phyloP scores from a whole-genome alignment of 2,113 vertebrate genomes.

The Aspiorhynchus laticeps region DNA sequence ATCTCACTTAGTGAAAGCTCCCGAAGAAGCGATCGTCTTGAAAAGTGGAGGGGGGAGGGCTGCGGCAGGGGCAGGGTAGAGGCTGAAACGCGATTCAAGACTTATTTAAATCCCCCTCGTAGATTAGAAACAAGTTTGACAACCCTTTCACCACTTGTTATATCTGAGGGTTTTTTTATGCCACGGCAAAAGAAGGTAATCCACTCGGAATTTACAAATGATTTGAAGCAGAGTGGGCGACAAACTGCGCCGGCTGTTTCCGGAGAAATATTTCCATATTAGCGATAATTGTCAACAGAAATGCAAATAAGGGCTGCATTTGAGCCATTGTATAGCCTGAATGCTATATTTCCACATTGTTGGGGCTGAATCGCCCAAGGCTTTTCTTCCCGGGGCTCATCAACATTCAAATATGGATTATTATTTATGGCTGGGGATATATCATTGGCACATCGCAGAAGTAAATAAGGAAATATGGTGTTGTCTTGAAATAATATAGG shows the following conservation, averaged over 20 bases:
- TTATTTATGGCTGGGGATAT: slow-evolving; percentile 65
- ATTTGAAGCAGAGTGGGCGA: slow-evolving; percentile 67
- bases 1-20: slow-evolving; percentile 74
- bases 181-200: slow-evolving; percentile 74
- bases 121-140: slow-evolving; percentile 80
- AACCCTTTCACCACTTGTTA: slow-evolving; percentile 73
- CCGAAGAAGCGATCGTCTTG: slow-evolving; percentile 71
- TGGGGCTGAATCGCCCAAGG: slow-evolving; percentile 63
- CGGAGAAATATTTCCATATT: slow-evolving; percentile 60
- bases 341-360: slow-evolving; percentile 68
- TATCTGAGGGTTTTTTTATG: slow-evolving; percentile 67
- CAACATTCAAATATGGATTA: slow-evolving; percentile 62
- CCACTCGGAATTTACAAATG: slow-evolving; percentile 73
- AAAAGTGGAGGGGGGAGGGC: slow-evolving; percentile 66
- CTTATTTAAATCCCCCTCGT: slow-evolving; percentile 80
- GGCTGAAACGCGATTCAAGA: slow-evolving; percentile 62
- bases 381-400: slow-evolving; percentile 61
- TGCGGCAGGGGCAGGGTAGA: slow-evolving; percentile 29
- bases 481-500: slow-evolving; percentile 36
- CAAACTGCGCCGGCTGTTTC: slow-evolving; percentile 56
- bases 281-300: slow-evolving; percentile 50
- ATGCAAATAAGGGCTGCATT: slow-evolving; percentile 70
- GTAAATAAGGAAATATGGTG: slow-evolving; percentile 40
- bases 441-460: slow-evolving; percentile 51
- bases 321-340: slow-evolving; percentile 65